Evolutionary conservation across 2,113 vertebrate genomes (phyloP).

Genomic region (Rhinoptilus africanus): DNA sequence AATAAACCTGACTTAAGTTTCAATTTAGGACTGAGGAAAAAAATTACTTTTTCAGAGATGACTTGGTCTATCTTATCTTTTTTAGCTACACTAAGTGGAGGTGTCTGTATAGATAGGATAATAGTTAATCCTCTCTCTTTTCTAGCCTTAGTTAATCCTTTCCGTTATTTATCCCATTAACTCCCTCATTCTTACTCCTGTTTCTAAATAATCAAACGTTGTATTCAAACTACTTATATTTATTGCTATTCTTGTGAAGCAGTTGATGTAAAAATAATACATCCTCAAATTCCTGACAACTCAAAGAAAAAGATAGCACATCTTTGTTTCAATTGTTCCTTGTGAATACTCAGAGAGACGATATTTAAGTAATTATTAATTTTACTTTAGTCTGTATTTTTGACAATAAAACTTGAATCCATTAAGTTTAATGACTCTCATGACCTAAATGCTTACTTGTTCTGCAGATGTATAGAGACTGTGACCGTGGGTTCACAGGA

Average conservation of each 20-base stretch:
- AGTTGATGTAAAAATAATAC: background rate
- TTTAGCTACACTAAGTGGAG: slow-evolving; percentile 35
- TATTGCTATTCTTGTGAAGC: slow-evolving; percentile 15
- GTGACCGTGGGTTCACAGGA: rapidly evolving
- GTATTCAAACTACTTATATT: slow-evolving; percentile 45
- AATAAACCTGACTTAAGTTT: slow-evolving; percentile 49
- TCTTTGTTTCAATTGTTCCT: background rate
- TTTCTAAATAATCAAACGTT: slow-evolving; percentile 46
- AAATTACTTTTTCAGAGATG: background rate
- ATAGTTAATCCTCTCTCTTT: slow-evolving; percentile 61
- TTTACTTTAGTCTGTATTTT: background rate
- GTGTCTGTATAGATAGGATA: slow-evolving; percentile 51
- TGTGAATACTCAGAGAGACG: background rate
- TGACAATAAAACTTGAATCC: background rate
- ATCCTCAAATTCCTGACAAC: background rate
- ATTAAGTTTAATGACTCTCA: background rate
- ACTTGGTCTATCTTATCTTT: slow-evolving; percentile 5
- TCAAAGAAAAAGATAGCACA: background rate
- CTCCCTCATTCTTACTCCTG: background rate
- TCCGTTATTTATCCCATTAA: slow-evolving; percentile 56
- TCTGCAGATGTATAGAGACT: background rate
- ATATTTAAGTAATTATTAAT: background rate
- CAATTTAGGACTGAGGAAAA: background rate
- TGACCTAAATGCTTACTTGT: background rate
- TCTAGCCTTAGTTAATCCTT: slow-evolving; percentile 56